Conservation (phyloP, 2,113 vertebrate genomes). For the Scortum barcoo region DNA sequence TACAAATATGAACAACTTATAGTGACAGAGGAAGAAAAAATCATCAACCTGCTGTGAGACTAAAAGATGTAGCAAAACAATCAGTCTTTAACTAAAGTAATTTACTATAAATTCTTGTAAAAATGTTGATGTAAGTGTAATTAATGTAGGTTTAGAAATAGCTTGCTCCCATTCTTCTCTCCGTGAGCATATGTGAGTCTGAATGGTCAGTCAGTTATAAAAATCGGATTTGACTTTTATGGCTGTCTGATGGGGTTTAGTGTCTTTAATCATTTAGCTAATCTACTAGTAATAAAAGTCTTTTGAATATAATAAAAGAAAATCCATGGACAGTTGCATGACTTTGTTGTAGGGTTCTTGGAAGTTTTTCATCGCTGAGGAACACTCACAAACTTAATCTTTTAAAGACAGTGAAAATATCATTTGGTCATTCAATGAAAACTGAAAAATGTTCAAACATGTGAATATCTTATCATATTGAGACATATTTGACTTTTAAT, state of each 20-base stretch:
- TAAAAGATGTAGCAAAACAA: no score
- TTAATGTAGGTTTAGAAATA: not conserved
- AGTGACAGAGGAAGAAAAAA: not conserved
- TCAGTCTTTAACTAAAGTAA: not conserved
- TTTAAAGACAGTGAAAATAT: not conserved
- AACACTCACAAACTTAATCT: not conserved
- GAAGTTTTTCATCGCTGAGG: not conserved
- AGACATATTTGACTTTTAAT: not conserved
- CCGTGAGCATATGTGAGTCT: slow-evolving; percentile 14
- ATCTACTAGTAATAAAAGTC: slow-evolving; percentile 14
- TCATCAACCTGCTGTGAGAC: not conserved
- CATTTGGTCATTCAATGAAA: not conserved
- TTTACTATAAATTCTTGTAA: not conserved
- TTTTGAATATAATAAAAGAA: slow-evolving; percentile 30
- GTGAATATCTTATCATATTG: slow-evolving; percentile 1
- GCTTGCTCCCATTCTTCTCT: not conserved
- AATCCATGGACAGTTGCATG: not conserved
- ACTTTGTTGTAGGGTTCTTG: slow-evolving; percentile 2
- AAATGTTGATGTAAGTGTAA: not conserved
- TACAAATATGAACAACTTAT: no score
- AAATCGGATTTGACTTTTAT: slow-evolving; percentile 49
- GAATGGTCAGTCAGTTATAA: slow-evolving; percentile 20
- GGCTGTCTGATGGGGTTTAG: slow-evolving; percentile 24
- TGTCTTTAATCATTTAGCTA: slow-evolving; percentile 34
- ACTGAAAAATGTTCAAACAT: not conserved